Conservation (phyloP, 1,140 invertebrate species). For the Scaptomyza hsui region DNA sequence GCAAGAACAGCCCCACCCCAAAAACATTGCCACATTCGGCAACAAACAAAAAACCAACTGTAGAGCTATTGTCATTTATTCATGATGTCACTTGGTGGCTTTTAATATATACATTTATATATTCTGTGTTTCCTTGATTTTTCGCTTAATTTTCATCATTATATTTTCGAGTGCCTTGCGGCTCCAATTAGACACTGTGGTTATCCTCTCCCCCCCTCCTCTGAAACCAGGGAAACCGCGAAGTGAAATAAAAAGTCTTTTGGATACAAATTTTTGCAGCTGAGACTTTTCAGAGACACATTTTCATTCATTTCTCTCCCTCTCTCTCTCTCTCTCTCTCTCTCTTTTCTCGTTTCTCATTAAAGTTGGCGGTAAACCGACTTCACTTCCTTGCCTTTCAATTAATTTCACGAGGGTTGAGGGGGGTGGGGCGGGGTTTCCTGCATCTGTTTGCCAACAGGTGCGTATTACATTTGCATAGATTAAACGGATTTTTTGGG, state of each 20-base stretch:
- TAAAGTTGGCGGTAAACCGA: constrained; percentile 32
- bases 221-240: background rate
- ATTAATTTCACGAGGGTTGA: constrained; percentile 27
- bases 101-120: background rate
- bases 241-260: background rate
- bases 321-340: background rate
- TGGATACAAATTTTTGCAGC: no score
- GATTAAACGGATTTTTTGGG: constrained; percentile 44
- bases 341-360: constrained; percentile 30
- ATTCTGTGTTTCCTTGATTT: constrained; percentile 10
- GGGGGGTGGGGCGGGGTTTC: background rate
- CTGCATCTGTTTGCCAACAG: constrained; percentile 49
- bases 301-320: background rate
- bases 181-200: constrained; percentile 56
- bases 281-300: background rate
- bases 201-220: no score
- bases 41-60: background rate
- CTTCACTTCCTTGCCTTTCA: constrained; percentile 25
- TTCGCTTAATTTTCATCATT: constrained; percentile 32
- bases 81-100: constrained; percentile 13
- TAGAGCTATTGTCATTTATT: constrained; percentile 9
- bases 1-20: background rate
- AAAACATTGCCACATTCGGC: background rate
- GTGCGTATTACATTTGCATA: constrained; percentile 75
- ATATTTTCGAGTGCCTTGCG: constrained; percentile 28